A percentile compares a stretch with the other conserved stretches of the same genome.
Conservation (phyloP, 2,888 invertebrate species). For the Dichetophora obliterata region DNA sequence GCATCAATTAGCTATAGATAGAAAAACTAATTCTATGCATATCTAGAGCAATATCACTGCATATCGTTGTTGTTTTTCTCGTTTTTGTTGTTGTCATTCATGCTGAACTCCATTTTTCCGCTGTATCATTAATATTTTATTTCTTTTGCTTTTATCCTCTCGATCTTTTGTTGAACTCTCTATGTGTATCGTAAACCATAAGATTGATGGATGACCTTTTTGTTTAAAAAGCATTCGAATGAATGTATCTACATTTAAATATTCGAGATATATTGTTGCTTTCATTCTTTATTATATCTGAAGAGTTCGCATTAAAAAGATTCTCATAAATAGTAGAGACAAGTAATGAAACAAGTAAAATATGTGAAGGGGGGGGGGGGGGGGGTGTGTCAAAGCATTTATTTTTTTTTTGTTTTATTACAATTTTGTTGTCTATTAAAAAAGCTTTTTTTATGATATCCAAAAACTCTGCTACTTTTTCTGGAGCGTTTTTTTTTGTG, state of each 20-base stretch:
- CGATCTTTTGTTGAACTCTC: background rate
- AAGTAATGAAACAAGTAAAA: background rate
- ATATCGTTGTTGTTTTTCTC: too few species aligned
- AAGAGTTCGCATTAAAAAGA: background rate
- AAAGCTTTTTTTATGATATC: background rate
- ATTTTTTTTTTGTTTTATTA: background rate
- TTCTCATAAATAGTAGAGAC: too few species aligned
- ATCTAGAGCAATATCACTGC: background rate
- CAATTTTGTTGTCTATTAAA: too few species aligned
- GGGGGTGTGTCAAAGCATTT: background rate
- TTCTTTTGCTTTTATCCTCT: background rate
- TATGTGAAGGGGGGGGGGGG: background rate
- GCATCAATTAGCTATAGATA: constrained; percentile 19
- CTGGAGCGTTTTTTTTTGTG: background rate
- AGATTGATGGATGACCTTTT: constrained; percentile 26
- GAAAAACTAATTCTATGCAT: constrained; percentile 2
- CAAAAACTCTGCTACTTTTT: background rate
- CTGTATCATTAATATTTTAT: background rate
- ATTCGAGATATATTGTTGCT: too few species aligned
- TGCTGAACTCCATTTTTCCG: background rate
- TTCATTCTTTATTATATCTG: too few species aligned
- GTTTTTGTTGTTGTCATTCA: too few species aligned
- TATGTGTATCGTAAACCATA: constrained; percentile 3
- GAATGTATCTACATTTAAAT: background rate
- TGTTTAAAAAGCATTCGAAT: constrained; percentile 11